phyloP scores from a whole-genome alignment of 1,140 invertebrate genomes.

The Philopotamus ludificatus region DNA sequence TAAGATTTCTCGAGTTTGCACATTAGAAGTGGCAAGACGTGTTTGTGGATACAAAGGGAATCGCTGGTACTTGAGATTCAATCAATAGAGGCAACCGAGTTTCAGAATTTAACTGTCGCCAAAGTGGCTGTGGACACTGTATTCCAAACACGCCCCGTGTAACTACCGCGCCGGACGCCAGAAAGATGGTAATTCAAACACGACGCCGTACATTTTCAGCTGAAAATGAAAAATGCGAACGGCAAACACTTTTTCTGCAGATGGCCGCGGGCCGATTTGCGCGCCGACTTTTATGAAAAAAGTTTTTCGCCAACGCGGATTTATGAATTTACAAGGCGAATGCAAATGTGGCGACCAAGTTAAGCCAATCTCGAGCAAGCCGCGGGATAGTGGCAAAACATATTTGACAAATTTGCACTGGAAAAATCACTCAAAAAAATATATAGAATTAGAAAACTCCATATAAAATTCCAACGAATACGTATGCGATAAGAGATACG shows the following conservation, averaged over 20 bases:
- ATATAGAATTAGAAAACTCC: no score
- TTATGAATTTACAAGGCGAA: slow-evolving; percentile 12
- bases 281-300: slow-evolving; percentile 27
- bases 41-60: slow-evolving; percentile 21
- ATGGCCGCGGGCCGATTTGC: slow-evolving; percentile 18
- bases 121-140: neutral
- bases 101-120: neutral
- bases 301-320: slow-evolving; percentile 16
- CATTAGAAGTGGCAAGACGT: neutral
- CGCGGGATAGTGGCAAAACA: slow-evolving; percentile 4
- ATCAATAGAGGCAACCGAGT: no score
- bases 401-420: slow-evolving; percentile 12
- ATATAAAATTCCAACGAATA: no score
- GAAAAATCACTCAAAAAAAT: no score
- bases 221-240: slow-evolving; percentile 3
- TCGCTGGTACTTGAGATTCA: slow-evolving; percentile 32
- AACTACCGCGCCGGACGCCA: neutral
- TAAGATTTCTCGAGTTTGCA: no score
- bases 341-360: slow-evolving; percentile 4
- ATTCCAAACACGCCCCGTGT: slow-evolving; percentile 6
- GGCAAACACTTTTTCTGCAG: slow-evolving; percentile 12
- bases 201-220: neutral
- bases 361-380: neutral
- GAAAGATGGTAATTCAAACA: neutral
- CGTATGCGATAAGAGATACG: no score